phyloP scores from a whole-genome alignment of 2,113 vertebrate species.

The Dendropsophus ebraccatus region DNA sequence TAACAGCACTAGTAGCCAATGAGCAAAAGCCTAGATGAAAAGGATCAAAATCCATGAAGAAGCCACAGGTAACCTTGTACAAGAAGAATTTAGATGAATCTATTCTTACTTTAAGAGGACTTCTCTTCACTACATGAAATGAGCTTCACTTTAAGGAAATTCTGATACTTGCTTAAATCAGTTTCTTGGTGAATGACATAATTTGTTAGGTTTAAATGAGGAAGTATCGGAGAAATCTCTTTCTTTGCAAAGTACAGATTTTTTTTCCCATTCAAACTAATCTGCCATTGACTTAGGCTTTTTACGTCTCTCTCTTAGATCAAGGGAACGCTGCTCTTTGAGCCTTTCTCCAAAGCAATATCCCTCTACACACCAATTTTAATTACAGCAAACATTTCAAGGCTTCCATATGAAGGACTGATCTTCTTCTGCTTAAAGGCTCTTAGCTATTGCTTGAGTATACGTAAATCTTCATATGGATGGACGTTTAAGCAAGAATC shows the following conservation, averaged over 20 bases:
- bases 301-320: neutral
- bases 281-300: constrained; percentile 17
- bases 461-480: constrained; percentile 20
- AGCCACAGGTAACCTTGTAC: too few relatives aligned
- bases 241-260: neutral
- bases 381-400: constrained; percentile 27
- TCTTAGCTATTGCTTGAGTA: constrained; percentile 4
- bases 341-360: constrained; percentile 33
- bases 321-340: constrained; percentile 28
- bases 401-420: constrained; percentile 24
- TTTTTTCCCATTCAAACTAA: constrained; percentile 3
- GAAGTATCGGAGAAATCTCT: neutral
- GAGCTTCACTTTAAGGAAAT: neutral
- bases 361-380: constrained; percentile 30
- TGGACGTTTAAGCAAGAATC: neutral
- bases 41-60: too few relatives aligned
- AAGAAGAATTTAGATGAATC: too few relatives aligned
- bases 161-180: constrained; percentile 8
- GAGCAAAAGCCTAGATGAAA: too few relatives aligned
- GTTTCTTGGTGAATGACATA: neutral
- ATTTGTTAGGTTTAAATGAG: neutral
- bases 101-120: too few relatives aligned
- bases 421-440: constrained; percentile 26
- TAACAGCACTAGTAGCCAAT: too few relatives aligned
- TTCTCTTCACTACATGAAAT: neutral